phyloP scores from a whole-genome alignment of 2,888 invertebrate species.

The Chrysopilus asiliformis region DNA sequence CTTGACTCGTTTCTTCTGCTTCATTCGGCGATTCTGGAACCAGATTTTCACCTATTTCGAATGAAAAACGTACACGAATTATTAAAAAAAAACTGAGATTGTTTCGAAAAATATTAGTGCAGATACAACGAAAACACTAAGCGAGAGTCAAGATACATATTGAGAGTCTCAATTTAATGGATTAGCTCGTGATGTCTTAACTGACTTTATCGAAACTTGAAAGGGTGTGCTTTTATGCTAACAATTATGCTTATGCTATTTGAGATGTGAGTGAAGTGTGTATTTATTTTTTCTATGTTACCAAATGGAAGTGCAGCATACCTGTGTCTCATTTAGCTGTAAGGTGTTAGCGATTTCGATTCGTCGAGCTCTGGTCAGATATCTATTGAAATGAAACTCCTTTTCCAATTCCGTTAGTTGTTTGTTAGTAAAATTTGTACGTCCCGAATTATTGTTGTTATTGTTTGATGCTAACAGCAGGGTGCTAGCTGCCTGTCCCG shows the following conservation, averaged over 20 bases:
- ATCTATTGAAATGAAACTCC: slow-evolving; percentile 99
- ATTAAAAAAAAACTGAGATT: too few relatives aligned
- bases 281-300: too few relatives aligned
- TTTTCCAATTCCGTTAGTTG: slow-evolving; percentile 98
- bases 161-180: too few relatives aligned
- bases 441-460: slow-evolving; percentile 67
- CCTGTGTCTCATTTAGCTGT: slow-evolving; percentile 92
- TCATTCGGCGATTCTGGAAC: slow-evolving; percentile 98
- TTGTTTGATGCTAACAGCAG: slow-evolving; percentile 31
- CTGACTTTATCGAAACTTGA: neutral
- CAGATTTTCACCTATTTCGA: slow-evolving; percentile 87
- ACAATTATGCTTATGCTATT: too few relatives aligned
- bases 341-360: slow-evolving; percentile 96
- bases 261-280: too few relatives aligned
- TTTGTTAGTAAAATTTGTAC: slow-evolving; percentile 99
- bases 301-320: too few relatives aligned
- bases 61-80: too few relatives aligned
- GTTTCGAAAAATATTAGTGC: too few relatives aligned
- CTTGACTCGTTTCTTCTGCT: slow-evolving; percentile 94
- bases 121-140: too few relatives aligned
- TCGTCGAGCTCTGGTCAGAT: slow-evolving; percentile 88
- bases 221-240: too few relatives aligned
- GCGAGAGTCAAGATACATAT: too few relatives aligned
- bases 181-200: too few relatives aligned
- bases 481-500: slow-evolving; percentile 21